Evolutionary conservation across 2,113 vertebrate species (phyloP), one percentile per base, ranked within the genome.

Genomic region (Mellivora capensis): DNA sequence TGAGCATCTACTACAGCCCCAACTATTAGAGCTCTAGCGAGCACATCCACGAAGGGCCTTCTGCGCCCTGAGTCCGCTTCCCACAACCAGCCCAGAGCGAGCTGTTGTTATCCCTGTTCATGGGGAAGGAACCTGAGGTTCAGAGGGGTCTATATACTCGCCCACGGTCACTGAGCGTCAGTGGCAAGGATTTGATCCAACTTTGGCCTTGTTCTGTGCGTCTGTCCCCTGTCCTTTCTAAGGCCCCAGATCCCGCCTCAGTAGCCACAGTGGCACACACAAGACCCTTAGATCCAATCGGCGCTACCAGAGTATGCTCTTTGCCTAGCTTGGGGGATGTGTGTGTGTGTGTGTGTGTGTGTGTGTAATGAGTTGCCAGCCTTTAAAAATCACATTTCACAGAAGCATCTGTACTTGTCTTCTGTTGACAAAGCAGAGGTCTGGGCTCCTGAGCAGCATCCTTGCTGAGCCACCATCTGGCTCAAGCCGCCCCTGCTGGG

Each of bases 1-100:
- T 34, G 80, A 62, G 18, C 37, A 12, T 42, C 67, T 27, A 1
- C 47, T 44, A 4, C 11, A 4, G 54, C 39, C 47, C 52, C 52
- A 11, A n/a, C 47, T 27, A 4, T 14, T 12, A 31, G 10, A 12
- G 57, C 15, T 34, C 7, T 27, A 0, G 4, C 3, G 54, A 72
- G 62, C 25, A 3, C 4, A 1, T 11, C 9, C 4, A 4, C 0
- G 27, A 34, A 87, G 49, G 80, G 52, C 27, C 62, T 29, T 54
- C 29, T 29, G 47, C 20, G 42, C 44, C 42, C 31, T 17, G 20
- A 21, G 52, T 18, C 14, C 3, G 4, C 34, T 37, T 88, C 67
- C 72, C 3, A 0, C 25, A 14, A 76, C 14, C 20, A 27, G 25
- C 47, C 10, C 25, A 1, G 20, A 57, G 57, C 4, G 9, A 31